Base-by-base conservation (phyloP, 1,140 invertebrate species). In the Bombus superbus region DNA sequence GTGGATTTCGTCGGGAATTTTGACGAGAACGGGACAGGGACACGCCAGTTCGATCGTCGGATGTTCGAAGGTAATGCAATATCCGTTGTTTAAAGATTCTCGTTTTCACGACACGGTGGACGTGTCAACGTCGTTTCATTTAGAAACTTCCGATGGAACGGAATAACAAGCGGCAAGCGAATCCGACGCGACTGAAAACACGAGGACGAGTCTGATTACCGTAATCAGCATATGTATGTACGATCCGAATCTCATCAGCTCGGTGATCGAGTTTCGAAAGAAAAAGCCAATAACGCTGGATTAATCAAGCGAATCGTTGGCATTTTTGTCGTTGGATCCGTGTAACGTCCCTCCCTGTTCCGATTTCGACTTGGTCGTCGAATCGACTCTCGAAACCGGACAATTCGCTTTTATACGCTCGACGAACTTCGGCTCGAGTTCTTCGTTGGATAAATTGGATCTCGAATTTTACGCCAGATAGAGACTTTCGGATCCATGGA, bases 171-270 rank as follows among this genome's bases (percentile, higher is more conserved):
- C 71, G 35, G 44, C 66, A 57, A 57, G 47, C 35, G 28, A 40
- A 47, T 22, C 4, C 32, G 18, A 3, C 47, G 32, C 25, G n/a
- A 6, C 22, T 22, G n/a, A 57, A 42, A 81, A 73, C 73, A 40
- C 35, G 18, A 81, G 28, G 42, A 53, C 47, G 18, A 40, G 6
- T 69, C 32, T 81, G 69, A 81, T 81, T 74, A 81, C 57, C 11
- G n/a, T 69, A 73, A 73, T 81, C 80, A 64, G 69, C 80, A 81
- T 81, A 62, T 64, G 71, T 81, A 62, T 64, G 71, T 13, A 62
- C 47, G 68, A 81, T 38, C 28, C 18, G 79, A 81, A 74, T 73
- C 40, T 62, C 79, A n/a, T 81, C 44, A 32, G 38, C 69, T 44
- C 13, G 38, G 40, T 81, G 74, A 82, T 73, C 80, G 57, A 64